Evolutionary conservation across 1,140 invertebrate species (phyloP).

Genomic region (Trichonephila inaurata): DNA sequence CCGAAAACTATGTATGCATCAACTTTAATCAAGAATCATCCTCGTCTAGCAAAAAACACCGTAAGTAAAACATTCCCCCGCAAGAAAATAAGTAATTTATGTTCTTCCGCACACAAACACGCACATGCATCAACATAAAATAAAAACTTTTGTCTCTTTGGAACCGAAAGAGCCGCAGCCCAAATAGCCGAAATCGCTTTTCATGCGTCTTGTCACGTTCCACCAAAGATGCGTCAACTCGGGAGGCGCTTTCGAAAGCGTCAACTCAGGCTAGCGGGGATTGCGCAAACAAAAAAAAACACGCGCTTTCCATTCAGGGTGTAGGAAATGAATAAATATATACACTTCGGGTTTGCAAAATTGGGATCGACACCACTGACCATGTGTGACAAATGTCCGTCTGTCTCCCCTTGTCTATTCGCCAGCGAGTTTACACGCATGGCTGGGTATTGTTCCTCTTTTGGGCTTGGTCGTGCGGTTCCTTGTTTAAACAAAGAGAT

Average conservation of each 20-base stretch:
- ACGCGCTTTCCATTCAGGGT: neutral
- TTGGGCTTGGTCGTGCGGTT: neutral
- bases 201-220: neutral
- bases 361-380: neutral
- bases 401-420: neutral
- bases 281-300: neutral
- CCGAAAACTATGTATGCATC: too few species aligned
- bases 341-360: neutral
- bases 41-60: too few species aligned
- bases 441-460: neutral
- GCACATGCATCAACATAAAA: too few species aligned
- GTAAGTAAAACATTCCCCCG: too few species aligned
- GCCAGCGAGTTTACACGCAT: neutral
- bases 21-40: too few species aligned
- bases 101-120: too few species aligned
- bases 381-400: constrained; percentile 18
- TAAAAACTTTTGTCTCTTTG: neutral
- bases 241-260: neutral
- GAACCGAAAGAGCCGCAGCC: neutral
- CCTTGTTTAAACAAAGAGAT: neutral
- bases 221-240: neutral
- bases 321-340: neutral
- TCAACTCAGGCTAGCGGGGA: neutral
- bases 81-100: too few species aligned
- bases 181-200: neutral